phyloP scores from a whole-genome alignment of 2,888 invertebrate genomes.

The Cremastinae sp. region DNA sequence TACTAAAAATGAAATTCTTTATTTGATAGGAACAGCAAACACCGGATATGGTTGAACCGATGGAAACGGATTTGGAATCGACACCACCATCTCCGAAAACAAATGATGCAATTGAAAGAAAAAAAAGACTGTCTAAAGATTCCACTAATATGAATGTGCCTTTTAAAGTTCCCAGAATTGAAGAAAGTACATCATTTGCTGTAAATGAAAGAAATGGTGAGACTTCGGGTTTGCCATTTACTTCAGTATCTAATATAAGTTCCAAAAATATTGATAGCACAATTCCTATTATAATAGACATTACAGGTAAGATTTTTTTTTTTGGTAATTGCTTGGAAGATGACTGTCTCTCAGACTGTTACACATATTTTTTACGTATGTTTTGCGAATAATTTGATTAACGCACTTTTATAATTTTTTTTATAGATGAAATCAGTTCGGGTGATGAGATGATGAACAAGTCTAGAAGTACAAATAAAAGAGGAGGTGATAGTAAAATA shows the following conservation, averaged over 20 bases:
- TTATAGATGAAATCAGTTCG: slow-evolving; percentile 34
- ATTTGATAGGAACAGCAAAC: too few relatives aligned
- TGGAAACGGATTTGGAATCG: background rate
- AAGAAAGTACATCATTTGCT: background rate
- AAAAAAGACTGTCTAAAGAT: slow-evolving; percentile 38
- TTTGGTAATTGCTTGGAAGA: too few relatives aligned
- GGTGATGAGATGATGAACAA: slow-evolving; percentile 22
- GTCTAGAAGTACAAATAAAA: background rate
- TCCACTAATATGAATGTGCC: slow-evolving; percentile 28
- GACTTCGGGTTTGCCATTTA: slow-evolving; percentile 1
- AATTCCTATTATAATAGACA: slow-evolving; percentile 36
- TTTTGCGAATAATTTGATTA: too few relatives aligned
- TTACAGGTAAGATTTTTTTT: slow-evolving; percentile 42
- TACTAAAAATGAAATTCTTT: too few relatives aligned
- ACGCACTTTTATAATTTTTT: background rate
- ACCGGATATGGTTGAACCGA: too few relatives aligned
- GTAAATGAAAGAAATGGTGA: background rate
- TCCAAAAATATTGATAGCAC: slow-evolving; percentile 25
- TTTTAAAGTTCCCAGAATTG: slow-evolving; percentile 59
- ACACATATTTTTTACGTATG: too few relatives aligned
- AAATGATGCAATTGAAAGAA: slow-evolving; percentile 12
- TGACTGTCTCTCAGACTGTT: too few relatives aligned
- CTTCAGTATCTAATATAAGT: slow-evolving; percentile 44
- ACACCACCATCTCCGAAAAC: background rate
- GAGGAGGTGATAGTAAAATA: background rate